Conservation (phyloP, 2,113 vertebrate genomes). For the Daubentonia madagascariensis region DNA sequence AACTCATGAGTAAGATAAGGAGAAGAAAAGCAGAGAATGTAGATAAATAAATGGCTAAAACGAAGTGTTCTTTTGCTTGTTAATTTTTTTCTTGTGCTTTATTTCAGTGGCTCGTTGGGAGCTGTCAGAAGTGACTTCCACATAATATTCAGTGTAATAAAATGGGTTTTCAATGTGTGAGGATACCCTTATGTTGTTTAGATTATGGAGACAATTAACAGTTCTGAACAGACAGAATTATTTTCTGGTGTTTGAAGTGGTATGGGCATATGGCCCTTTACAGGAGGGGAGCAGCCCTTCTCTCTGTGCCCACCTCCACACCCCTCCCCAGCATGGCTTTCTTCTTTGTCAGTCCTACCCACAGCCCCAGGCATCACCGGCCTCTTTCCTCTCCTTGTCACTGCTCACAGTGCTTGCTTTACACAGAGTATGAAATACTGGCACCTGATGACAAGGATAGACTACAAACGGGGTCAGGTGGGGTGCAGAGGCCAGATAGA, state of each 20-base stretch:
- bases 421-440: not conserved
- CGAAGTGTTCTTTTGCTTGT: not conserved
- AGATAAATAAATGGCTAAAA: constrained; percentile 15
- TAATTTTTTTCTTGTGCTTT: not conserved
- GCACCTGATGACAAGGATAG: not conserved
- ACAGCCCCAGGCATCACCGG: not conserved
- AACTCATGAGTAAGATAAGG: not conserved
- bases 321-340: not conserved
- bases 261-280: not conserved
- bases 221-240: not conserved
- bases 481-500: constrained; percentile 11
- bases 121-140: not conserved
- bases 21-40: not conserved
- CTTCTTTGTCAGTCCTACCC: not conserved
- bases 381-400: not conserved
- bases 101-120: not conserved
- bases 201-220: not conserved
- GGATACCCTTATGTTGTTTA: not conserved
- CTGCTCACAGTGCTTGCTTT: not conserved
- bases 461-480: not conserved
- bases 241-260: not conserved
- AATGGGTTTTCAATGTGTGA: not conserved
- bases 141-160: not conserved
- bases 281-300: not conserved
- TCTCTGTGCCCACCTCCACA: not conserved